These are phyloP conservation scores for Apolygus lucorum DNA, from an alignment of 1,140 invertebrate species.

Conservation along the genomic window DNA sequence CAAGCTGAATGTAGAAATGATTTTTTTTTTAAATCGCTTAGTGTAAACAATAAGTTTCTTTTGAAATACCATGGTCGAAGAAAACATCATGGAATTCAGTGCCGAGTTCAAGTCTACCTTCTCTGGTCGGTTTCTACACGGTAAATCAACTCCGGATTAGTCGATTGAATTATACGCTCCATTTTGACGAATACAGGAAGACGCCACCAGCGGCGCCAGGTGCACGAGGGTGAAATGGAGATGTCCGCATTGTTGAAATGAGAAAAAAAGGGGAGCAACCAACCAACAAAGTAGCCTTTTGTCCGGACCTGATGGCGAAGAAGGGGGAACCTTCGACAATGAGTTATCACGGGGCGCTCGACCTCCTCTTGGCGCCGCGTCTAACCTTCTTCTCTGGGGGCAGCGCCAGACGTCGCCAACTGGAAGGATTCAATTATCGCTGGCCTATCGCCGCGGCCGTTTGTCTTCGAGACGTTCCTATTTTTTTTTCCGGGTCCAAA, in stretches of 20 bases:
- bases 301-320: neutral
- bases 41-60: too few relatives aligned
- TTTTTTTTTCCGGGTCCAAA: too few relatives aligned
- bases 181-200: too few relatives aligned
- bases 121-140: too few relatives aligned
- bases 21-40: too few relatives aligned
- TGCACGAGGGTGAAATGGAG: constrained; percentile 4
- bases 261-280: neutral
- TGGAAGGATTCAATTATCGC: constrained; percentile 12
- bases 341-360: constrained; percentile 24
- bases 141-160: too few relatives aligned
- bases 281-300: neutral
- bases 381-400: constrained; percentile 22
- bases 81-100: too few relatives aligned
- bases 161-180: too few relatives aligned
- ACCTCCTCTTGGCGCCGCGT: constrained; percentile 10
- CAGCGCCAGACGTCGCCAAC: constrained; percentile 22
- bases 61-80: too few relatives aligned
- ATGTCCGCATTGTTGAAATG: neutral
- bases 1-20: too few relatives aligned
- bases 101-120: too few relatives aligned
- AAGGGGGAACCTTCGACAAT: constrained; percentile 12
- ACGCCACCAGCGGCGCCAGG: neutral
- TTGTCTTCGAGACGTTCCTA: too few relatives aligned
- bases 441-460: neutral